phyloP scores from a whole-genome alignment of 2,888 invertebrate genomes.

The Brenthis daphne region DNA sequence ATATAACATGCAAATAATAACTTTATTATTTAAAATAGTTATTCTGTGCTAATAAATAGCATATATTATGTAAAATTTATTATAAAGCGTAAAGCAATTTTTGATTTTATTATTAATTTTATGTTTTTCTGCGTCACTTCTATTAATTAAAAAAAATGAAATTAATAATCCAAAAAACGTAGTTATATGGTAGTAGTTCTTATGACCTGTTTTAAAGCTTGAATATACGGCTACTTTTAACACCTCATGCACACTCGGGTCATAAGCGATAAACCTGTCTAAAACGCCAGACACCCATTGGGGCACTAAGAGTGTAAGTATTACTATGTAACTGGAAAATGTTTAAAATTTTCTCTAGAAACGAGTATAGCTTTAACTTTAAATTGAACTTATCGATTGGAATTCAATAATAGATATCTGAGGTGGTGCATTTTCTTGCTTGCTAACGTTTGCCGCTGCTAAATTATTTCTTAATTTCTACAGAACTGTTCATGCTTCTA shows the following conservation, averaged over 20 bases:
- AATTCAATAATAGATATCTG: neutral
- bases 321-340: conserved; percentile 19
- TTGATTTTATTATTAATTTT: neutral
- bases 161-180: no score
- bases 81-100: neutral
- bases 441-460: no score
- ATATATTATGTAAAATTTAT: no score
- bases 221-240: conserved; percentile 32
- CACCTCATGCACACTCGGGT: conserved; percentile 29
- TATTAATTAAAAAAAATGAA: neutral
- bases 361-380: conserved; percentile 6
- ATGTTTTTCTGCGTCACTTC: neutral
- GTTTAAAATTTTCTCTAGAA: conserved; percentile 13
- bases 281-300: conserved; percentile 27
- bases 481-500: no score
- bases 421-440: no score
- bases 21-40: conserved; percentile 2
- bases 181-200: neutral
- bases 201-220: conserved; percentile 13
- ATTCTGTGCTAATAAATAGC: no score
- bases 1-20: neutral
- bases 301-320: conserved; percentile 28
- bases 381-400: conserved; percentile 11
- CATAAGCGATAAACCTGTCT: conserved; percentile 34
- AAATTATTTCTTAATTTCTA: no score